Evolutionary conservation across 2,113 vertebrate genomes (phyloP), one percentile per base, ranked within the genome.

Genomic region (Salvelinus sp.): DNA sequence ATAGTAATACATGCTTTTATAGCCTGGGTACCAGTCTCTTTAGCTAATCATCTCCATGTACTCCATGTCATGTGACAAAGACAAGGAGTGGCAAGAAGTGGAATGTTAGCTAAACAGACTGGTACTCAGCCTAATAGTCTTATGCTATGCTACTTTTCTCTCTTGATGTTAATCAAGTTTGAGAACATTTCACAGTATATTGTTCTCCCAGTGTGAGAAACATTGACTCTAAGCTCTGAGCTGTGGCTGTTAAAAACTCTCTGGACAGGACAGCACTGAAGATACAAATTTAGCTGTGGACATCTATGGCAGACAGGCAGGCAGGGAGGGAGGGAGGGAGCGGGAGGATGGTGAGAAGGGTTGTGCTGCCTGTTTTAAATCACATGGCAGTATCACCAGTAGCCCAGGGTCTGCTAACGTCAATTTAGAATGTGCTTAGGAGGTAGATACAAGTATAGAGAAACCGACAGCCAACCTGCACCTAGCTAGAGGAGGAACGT

Each of bases 231-330:
- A 33, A 76, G 73, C 81, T 60, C 78, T 70, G 57, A 65, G 25
- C 27, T 63, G 38, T 70, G 72, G 76, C 70, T 74, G 68, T 77
- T 33, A 28, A 68, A 33, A 18, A 54, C 77, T 76, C 73, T 82
- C 77, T 38, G 72, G 79, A 83, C 85, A 80, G 80, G 1, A 54
- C 50, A 54, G 50, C 82, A 85, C 82, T 73, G 76, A 72, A 75
- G 76, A 79, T 91, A 89, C 87, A 90, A 84, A 92, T 90, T 90
- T 93, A 92, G 89, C 91, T 82, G 83, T 85, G 75, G 84, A 91
- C 86, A 86, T 92, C 79, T 88, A 82, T 50, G 73, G 85, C 79
- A 78, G 57, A 82, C 77, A 85, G 79, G 71, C 79, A 91, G 77
- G 69, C 54, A 72, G 70, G 12, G 30, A 7, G 69, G 18, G 72